Evolutionary conservation across 1,140 invertebrate genomes (phyloP), one percentile per base, ranked within the genome.

Genomic region (Antheraea mylitta): DNA sequence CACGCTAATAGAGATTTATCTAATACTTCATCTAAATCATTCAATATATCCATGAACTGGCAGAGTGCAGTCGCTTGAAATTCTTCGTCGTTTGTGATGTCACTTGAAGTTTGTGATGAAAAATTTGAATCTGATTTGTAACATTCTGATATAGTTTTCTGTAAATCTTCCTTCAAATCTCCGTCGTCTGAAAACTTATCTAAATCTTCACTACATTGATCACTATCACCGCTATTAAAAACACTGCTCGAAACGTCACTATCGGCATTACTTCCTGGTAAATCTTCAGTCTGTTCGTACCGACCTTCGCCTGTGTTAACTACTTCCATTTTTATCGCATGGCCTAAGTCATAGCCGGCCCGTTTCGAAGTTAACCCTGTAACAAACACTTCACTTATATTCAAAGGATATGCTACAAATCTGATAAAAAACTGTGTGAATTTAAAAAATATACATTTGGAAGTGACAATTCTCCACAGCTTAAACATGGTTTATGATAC

Each of bases 21-120:
- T 76, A 93, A 76, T 68, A 91, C 91, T 82, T 90, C 86, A 81
- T 93, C 92, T 77, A 93, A 79, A 78, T 93, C 92, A 72, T 92
- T 91, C 68, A 93, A 84, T 75, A 93, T 92, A 80, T 92, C 88
- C 91, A 93, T 92, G 79, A 92, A 90, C 67, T 93, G 90, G 71
- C 85, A 87, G 18, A 92, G 79, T 18, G 90, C 90, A 67, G 90
- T 85, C 16, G 90, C 87, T 82, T 92, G 90, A 81, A 90, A 92
- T 60, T 92, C 90, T 60, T 90, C 90, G 75, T 90, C 85, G 69
- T 87, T 86, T 85, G 86, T 84, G 79, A 88, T 84, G 74, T 86
- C 76, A 72, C 77, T 85, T 71, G 77, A 76, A 45, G 82, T 74
- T 59, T 89, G 86, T 90, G 88, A 90, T 86, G 86, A 77, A 77